A percentile compares a stretch with the other conserved stretches of the same genome.
phyloP scores from a whole-genome alignment of 2,888 invertebrate genomes.

The Lordiphosa fenestrarum region DNA sequence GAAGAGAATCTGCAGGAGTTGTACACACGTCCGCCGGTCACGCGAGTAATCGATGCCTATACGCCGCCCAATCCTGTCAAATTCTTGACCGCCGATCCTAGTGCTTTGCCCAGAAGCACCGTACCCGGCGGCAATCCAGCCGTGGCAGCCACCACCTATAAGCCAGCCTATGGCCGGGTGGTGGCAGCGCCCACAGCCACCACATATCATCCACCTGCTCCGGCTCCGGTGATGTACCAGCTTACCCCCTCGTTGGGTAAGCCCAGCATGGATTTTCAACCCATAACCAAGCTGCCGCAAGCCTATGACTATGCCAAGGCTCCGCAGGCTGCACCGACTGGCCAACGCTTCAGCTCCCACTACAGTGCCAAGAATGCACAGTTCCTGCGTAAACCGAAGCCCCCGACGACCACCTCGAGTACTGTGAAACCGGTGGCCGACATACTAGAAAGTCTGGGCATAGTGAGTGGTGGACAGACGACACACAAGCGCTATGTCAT shows the following conservation, averaged over 20 bases:
- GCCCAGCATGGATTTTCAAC: conserved; percentile 56
- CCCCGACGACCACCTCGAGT: conserved; percentile 32
- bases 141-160: conserved; percentile 81
- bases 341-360: conserved; percentile 79
- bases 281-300: conserved; percentile 44
- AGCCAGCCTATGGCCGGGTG: conserved; percentile 76
- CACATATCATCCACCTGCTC: conserved; percentile 71
- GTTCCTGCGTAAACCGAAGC: conserved; percentile 61
- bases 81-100: conserved; percentile 70
- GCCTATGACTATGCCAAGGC: conserved; percentile 27
- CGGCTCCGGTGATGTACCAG: conserved; percentile 60
- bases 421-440: conserved; percentile 74
- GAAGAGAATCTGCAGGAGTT: conserved; percentile 79
- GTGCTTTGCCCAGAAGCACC: conserved; percentile 64
- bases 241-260: conserved; percentile 49
- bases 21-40: conserved; percentile 79
- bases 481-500: conserved; percentile 65
- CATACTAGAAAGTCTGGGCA: conserved; percentile 74
- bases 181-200: conserved; percentile 62
- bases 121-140: conserved; percentile 72
- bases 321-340: conserved; percentile 11
- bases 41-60: conserved; percentile 77
- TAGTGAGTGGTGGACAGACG: conserved; percentile 57
- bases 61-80: conserved; percentile 74
- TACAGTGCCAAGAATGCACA: conserved; percentile 80